These are phyloP conservation scores for Passer domesticus DNA, from an alignment of 2,113 vertebrate genomes.

Conservation along the genomic window DNA sequence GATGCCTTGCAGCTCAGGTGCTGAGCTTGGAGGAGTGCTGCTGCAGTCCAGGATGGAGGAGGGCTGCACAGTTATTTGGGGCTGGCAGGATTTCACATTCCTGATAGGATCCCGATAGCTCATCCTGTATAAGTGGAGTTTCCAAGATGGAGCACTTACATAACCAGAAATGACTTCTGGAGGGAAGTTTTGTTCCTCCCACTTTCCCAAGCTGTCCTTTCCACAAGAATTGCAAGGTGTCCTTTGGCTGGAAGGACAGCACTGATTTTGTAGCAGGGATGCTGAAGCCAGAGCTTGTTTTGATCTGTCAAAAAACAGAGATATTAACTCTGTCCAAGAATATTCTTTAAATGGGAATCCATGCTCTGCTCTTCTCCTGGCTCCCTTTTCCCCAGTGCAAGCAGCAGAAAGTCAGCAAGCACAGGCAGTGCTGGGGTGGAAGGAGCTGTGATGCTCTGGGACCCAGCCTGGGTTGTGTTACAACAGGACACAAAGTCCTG, in stretches of 20 bases:
- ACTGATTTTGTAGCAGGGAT: background rate
- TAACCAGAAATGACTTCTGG: background rate
- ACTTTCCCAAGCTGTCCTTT: background rate
- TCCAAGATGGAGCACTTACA: background rate
- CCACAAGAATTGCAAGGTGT: background rate
- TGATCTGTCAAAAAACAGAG: background rate
- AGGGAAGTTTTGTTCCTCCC: background rate
- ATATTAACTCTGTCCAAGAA: background rate
- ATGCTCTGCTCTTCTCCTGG: background rate
- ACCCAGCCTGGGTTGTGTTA: background rate
- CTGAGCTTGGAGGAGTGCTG: background rate
- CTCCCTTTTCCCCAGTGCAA: background rate
- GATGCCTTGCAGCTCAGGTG: background rate
- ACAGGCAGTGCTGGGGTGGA: background rate
- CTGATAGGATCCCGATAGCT: background rate
- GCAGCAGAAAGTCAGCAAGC: background rate
- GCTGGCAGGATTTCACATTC: background rate
- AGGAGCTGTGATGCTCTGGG: background rate
- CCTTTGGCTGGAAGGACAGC: background rate
- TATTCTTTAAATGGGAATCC: background rate
- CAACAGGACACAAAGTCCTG: background rate
- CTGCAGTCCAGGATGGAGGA: background rate
- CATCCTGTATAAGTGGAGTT: rapidly evolving
- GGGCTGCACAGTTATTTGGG: background rate
- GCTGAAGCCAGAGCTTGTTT: background rate